These are phyloP conservation scores for Camponotus pennsylvanicus DNA, from an alignment of 1,140 invertebrate species.

Conservation along the genomic window DNA sequence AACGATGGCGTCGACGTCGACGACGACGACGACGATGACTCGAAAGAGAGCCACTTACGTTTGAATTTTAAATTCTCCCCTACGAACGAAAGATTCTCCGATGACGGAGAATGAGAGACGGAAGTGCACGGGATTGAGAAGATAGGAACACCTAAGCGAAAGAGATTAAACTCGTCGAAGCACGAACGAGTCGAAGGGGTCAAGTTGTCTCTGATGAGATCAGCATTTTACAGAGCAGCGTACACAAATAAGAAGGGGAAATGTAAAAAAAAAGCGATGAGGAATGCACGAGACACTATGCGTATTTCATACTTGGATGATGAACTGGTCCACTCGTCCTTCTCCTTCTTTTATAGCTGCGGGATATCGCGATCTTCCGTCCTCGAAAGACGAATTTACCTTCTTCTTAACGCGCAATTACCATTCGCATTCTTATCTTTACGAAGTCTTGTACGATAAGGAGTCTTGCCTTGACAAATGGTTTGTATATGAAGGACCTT, in stretches of 20 bases:
- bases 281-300: constrained; percentile 51
- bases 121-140: constrained; percentile 18
- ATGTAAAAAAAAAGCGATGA: constrained; percentile 10
- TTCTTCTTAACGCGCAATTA: constrained; percentile 35
- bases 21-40: constrained; percentile 68
- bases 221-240: constrained; percentile 72
- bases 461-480: constrained; percentile 42
- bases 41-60: constrained; percentile 74
- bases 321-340: constrained; percentile 32
- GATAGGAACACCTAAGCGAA: constrained; percentile 65
- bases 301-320: constrained; percentile 59
- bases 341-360: constrained; percentile 25
- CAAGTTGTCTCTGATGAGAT: constrained; percentile 75
- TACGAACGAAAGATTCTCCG: constrained; percentile 73
- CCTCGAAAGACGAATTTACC: constrained; percentile 4
- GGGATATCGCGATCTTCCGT: constrained; percentile 48
- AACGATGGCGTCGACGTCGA: constrained; percentile 60
- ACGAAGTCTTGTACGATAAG: constrained; percentile 8
- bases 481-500: not conserved
- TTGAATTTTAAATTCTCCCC: constrained; percentile 77
- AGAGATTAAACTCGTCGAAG: constrained; percentile 74
- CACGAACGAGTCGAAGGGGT: constrained; percentile 73
- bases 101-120: constrained; percentile 52
- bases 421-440: constrained; percentile 41
- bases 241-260: constrained; percentile 50